phyloP scores from a whole-genome alignment of 2,797 vertebrate genomes.

The Pteropus rufus region DNA sequence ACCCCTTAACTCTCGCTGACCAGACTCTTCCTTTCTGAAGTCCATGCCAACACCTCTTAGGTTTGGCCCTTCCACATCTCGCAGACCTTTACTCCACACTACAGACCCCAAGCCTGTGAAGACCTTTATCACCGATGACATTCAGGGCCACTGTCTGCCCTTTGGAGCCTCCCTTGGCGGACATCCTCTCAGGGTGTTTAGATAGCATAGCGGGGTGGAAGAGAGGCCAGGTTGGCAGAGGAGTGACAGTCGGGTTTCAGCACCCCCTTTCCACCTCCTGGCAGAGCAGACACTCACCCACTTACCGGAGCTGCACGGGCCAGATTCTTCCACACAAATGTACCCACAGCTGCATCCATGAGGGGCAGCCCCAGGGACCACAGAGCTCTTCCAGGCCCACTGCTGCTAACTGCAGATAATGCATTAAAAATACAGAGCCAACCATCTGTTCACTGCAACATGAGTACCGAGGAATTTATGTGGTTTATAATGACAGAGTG shows the following conservation, averaged over 20 bases:
- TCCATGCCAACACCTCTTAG: accelerated
- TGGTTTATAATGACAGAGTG: constrained; percentile 39
- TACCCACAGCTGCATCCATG: constrained; percentile 67
- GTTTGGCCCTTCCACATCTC: background rate
- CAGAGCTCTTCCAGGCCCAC: constrained; percentile 60
- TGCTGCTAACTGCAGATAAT: constrained; percentile 64
- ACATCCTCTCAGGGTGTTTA: background rate
- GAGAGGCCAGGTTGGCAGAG: background rate
- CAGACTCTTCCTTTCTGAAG: background rate
- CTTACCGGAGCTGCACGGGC: background rate
- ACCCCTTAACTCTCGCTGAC: background rate
- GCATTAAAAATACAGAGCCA: constrained; percentile 52
- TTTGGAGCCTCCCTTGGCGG: background rate
- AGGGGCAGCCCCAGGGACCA: constrained; percentile 55
- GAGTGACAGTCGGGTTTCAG: background rate
- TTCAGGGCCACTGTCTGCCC: background rate
- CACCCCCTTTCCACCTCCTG: background rate
- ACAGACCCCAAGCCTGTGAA: background rate
- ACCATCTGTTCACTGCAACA: constrained; percentile 23
- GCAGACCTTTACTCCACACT: background rate
- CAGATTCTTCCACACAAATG: constrained; percentile 73
- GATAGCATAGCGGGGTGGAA: background rate
- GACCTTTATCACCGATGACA: background rate
- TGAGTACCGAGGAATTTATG: background rate
- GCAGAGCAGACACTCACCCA: background rate